phyloP scores from a whole-genome alignment of 2,113 vertebrate species.

The Salvelinus sp. region DNA sequence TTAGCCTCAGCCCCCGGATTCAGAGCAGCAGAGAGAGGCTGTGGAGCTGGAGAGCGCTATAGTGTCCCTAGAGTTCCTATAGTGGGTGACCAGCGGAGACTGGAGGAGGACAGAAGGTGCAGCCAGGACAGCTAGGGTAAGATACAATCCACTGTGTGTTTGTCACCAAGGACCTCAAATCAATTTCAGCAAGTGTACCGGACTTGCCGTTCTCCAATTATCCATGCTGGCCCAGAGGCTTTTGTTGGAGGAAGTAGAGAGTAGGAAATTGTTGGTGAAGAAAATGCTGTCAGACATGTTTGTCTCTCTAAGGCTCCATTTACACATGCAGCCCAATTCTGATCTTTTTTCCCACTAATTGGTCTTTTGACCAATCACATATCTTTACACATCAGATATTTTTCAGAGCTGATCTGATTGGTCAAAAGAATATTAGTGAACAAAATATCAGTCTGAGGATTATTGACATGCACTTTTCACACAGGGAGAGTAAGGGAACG shows the following conservation, averaged over 20 bases:
- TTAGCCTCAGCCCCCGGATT: conserved; percentile 62
- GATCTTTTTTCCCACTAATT: no score
- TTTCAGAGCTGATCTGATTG: no score
- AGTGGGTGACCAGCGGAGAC: conserved; percentile 50
- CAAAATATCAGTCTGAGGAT: background rate
- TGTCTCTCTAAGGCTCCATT: background rate
- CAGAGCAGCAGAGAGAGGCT: conserved; percentile 36
- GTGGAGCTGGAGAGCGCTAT: conserved; percentile 38
- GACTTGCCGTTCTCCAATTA: background rate
- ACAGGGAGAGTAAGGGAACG: conserved; percentile 29
- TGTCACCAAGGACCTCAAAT: conserved; percentile 9
- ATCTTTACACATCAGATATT: no score
- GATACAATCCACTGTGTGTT: background rate
- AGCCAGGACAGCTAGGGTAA: conserved; percentile 1
- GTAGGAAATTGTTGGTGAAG: background rate
- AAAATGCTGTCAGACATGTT: conserved; percentile 9
- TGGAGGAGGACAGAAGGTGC: conserved; percentile 40
- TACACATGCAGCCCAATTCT: background rate
- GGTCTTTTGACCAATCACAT: no score
- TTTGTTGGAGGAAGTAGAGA: background rate
- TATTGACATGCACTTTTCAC: conserved; percentile 41
- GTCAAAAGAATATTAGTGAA: no score
- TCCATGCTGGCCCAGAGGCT: conserved; percentile 1
- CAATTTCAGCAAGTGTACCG: background rate
- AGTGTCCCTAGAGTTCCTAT: background rate